phyloP scores from a whole-genome alignment of 2,888 invertebrate species.

The Myathropa florea region DNA sequence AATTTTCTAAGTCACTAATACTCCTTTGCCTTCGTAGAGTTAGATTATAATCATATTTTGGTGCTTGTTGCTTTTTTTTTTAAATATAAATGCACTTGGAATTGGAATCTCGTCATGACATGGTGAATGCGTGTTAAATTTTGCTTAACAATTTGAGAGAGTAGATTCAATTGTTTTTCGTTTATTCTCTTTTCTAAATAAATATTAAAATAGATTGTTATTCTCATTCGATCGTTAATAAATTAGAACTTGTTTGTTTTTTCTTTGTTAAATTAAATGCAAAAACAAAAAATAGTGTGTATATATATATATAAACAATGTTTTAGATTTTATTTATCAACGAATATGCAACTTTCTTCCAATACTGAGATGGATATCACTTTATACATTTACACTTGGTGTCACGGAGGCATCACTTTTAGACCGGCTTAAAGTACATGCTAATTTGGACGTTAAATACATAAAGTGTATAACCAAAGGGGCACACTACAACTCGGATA shows the following conservation, averaged over 20 bases:
- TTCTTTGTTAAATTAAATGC: conserved; percentile 59
- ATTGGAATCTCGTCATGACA: conserved; percentile 50
- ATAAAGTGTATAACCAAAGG: conserved; percentile 49
- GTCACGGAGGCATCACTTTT: conserved; percentile 29
- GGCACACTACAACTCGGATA: conserved; percentile 19
- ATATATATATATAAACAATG: conserved; percentile 43
- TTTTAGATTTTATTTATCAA: conserved; percentile 35
- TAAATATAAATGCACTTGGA: conserved; percentile 56
- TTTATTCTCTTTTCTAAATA: conserved; percentile 49
- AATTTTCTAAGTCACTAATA: conserved; percentile 37
- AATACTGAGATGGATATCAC: conserved; percentile 62
- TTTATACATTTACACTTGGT: conserved; percentile 57
- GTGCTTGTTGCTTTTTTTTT: conserved; percentile 46
- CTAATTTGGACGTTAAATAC: conserved; percentile 38
- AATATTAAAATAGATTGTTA: conserved; percentile 62
- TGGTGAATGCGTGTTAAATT: conserved; percentile 40
- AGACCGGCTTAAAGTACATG: conserved; percentile 52
- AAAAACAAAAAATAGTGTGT: conserved; percentile 5
- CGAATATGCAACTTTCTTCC: conserved; percentile 20
- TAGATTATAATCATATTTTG: conserved; percentile 28
- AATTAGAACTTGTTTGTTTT: conserved; percentile 41
- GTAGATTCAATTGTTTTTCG: conserved; percentile 59
- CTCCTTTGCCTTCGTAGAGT: conserved; percentile 6
- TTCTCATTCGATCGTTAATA: conserved; percentile 39
- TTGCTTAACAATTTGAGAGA: conserved; percentile 30